Percentiles rank a stretch among this genome's conserved stretches.
Evolutionary conservation across 2,797 vertebrate genomes (phyloP).

Genomic region (Crenuchus spilurus): DNA sequence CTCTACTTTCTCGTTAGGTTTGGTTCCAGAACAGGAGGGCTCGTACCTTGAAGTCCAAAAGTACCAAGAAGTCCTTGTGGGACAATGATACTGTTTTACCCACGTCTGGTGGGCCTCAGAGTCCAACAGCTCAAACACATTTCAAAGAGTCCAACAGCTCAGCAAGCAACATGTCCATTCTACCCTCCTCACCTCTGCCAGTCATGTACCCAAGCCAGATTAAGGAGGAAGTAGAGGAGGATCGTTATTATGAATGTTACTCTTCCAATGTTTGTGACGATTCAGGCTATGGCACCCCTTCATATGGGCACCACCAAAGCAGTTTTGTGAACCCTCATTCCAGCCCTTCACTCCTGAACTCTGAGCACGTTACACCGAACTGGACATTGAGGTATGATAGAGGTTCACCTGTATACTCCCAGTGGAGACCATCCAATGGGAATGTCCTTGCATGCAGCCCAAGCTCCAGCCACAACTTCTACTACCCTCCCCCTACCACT

Average conservation of each 20-base stretch:
- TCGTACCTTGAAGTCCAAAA: conserved; percentile 77
- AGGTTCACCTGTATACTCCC: conserved; percentile 37
- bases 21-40: conserved; percentile 83
- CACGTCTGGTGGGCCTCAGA: conserved; percentile 34
- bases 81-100: conserved; percentile 48
- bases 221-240: conserved; percentile 66
- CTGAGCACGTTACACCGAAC: conserved; percentile 41
- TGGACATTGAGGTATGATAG: conserved; percentile 59
- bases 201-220: conserved; percentile 60
- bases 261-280: conserved; percentile 52
- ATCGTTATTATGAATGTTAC: conserved; percentile 59
- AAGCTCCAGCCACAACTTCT: conserved; percentile 39
- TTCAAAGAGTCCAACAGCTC: conserved; percentile 4
- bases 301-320: conserved; percentile 56
- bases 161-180: background rate
- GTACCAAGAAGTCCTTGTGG: conserved; percentile 70
- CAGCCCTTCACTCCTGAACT: conserved; percentile 45
- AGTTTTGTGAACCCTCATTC: conserved; percentile 30
- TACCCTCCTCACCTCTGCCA: conserved; percentile 51
- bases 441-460: background rate
- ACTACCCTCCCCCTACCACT: conserved; percentile 51
- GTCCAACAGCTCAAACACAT: conserved; percentile 42
- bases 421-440: conserved; percentile 61
- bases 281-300: conserved; percentile 54
- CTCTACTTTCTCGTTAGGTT: conserved; percentile 65